These are phyloP conservation scores for Brachyptera putata DNA, from an alignment of 2,888 invertebrate genomes.

Conservation along the genomic window DNA sequence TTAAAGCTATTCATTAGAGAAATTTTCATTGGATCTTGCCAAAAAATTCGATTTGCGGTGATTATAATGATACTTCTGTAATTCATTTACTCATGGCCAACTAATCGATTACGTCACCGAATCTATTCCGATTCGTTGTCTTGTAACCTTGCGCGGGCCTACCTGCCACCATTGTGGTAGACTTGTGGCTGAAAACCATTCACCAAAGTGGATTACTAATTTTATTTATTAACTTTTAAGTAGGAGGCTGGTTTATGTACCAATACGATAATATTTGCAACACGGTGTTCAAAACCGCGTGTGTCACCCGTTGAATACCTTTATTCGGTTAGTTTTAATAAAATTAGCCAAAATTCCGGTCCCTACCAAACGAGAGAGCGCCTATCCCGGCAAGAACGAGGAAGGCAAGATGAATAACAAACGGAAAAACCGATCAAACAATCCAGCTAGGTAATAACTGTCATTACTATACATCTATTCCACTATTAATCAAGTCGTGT, in stretches of 20 bases:
- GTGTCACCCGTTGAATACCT: slow-evolving; percentile 21
- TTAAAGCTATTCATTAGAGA: no score
- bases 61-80: no score
- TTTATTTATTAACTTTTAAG: slow-evolving; percentile 25
- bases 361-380: slow-evolving; percentile 76
- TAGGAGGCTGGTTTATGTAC: slow-evolving; percentile 21
- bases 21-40: no score
- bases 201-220: slow-evolving; percentile 23
- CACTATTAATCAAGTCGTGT: neutral
- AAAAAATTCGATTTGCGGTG: no score
- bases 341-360: slow-evolving; percentile 74
- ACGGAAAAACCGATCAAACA: slow-evolving; percentile 75
- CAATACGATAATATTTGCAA: slow-evolving; percentile 16
- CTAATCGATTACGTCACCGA: slow-evolving; percentile 34
- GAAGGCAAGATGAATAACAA: slow-evolving; percentile 71
- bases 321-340: slow-evolving; percentile 29
- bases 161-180: slow-evolving; percentile 32
- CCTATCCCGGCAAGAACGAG: slow-evolving; percentile 61
- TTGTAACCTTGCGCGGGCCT: slow-evolving; percentile 33
- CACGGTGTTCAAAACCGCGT: slow-evolving; percentile 18
- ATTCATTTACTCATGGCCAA: neutral
- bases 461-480: slow-evolving; percentile 11
- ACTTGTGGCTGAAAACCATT: slow-evolving; percentile 28
- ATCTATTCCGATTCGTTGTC: no score
- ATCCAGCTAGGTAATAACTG: slow-evolving; percentile 60